Conservation (phyloP, 2,888 invertebrate species). For the Cyaniris semiargus region DNA sequence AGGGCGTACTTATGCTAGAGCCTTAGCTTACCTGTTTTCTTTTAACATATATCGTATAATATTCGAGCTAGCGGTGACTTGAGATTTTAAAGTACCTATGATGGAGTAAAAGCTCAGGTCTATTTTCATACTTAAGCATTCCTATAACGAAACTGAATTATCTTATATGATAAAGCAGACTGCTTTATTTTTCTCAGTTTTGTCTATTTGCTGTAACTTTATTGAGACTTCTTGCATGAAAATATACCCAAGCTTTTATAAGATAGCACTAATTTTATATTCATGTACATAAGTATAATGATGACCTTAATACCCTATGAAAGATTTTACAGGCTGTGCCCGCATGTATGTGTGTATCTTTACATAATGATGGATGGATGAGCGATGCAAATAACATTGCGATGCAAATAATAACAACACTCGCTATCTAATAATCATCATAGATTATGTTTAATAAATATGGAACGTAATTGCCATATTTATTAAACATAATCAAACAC, state of each 20-base stretch:
- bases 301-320: background rate
- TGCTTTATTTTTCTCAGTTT: background rate
- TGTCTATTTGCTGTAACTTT: background rate
- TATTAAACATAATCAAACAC: slow-evolving; percentile 3
- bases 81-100: slow-evolving; percentile 40
- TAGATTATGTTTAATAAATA: background rate
- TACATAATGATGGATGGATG: background rate
- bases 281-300: background rate
- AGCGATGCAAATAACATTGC: slow-evolving; percentile 17
- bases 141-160: background rate
- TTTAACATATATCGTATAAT: slow-evolving; percentile 45
- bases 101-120: background rate
- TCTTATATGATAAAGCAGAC: background rate
- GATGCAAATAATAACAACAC: slow-evolving; percentile 29
- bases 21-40: slow-evolving; percentile 71
- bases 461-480: background rate
- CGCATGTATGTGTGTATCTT: background rate
- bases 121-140: background rate
- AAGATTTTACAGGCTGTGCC: background rate
- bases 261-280: background rate
- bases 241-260: background rate
- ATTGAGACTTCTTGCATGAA: background rate
- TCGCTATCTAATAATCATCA: background rate
- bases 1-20: slow-evolving; percentile 54
- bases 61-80: slow-evolving; percentile 51